Evolutionary conservation across 2,113 vertebrate species (phyloP), one percentile per base, ranked within the genome.

Genomic region (Thalassoma bifasciatum): DNA sequence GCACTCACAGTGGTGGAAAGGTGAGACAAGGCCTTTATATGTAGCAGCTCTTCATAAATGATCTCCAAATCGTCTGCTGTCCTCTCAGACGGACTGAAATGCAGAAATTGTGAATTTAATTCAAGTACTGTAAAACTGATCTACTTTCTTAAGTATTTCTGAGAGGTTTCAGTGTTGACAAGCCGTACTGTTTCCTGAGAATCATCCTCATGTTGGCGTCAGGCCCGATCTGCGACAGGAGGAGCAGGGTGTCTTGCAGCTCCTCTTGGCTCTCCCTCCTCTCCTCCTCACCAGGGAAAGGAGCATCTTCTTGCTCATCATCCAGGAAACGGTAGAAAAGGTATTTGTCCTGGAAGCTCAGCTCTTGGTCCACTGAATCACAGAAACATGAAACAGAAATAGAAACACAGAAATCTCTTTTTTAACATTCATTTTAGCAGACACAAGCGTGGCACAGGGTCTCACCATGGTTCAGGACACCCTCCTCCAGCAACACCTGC

Each of bases 141-240:
- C 44, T 12, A 16, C 8, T 75, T 66, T 1, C 38, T 42, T 40
- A 30, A 4, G 36, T 17, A 38, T 62, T n/a, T n/a, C 10, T 66
- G 2, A n/a, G 30, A 58, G 46, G 44, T 10, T 21, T 60, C 19
- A 62, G 24, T 13, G 46, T n/a, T 47, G 5, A 13, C 12, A n/a
- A 64, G 17, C 84, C 96, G 88, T 94, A 99, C 98, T 84, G 94
- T 94, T 98, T 99, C 81, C 94, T 95, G 73, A 99, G 95, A 82
- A 97, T 96, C 97, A 99, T 98, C 89, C 98, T 95, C 96, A 99
- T 97, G 77, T 98, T 97, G 49, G 98, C 97, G 12, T 99, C 98
- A 0, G 98, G 98, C 40, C 98, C 98, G 67, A 95, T 96, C 94
- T 99, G 98, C 0, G 95, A 96, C 44, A 99, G 94, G 50, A 99